phyloP scores from a whole-genome alignment of 2,888 invertebrate species.

The Barypeithes pellucidus region DNA sequence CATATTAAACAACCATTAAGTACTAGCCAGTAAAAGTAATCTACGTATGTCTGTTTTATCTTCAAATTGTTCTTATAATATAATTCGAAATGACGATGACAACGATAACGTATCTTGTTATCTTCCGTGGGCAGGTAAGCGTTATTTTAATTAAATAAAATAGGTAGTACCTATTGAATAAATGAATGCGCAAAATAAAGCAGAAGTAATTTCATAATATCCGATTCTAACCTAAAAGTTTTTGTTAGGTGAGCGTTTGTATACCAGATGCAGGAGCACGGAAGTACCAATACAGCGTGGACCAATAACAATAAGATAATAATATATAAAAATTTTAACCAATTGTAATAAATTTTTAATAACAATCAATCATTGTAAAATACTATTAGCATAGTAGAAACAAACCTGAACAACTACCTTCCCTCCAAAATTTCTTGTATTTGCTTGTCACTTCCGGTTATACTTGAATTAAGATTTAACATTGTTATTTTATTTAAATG shows the following conservation, averaged over 20 bases:
- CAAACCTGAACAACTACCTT: too few species aligned
- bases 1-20: not conserved
- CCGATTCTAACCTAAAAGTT: not conserved
- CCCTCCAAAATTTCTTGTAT: too few species aligned
- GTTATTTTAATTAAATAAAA: not conserved
- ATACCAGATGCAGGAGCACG: not conserved
- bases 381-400: too few species aligned
- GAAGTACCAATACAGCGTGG: too few species aligned
- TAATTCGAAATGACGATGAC: conserved; percentile 5
- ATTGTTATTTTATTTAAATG: too few species aligned
- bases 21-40: not conserved
- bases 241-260: not conserved
- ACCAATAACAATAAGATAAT: too few species aligned
- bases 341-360: too few species aligned
- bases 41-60: conserved; percentile 7
- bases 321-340: too few species aligned
- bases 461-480: too few species aligned
- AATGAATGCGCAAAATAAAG: too few species aligned
- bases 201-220: not conserved
- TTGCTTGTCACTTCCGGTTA: too few species aligned
- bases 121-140: not conserved
- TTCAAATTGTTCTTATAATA: conserved; percentile 5
- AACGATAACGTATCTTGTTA: not conserved
- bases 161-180: not conserved
- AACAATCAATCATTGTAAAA: too few species aligned